Percentiles rank a stretch among this genome's conserved stretches.
Conservation (phyloP, 1,140 invertebrate species). For the Papilio dardanus region DNA sequence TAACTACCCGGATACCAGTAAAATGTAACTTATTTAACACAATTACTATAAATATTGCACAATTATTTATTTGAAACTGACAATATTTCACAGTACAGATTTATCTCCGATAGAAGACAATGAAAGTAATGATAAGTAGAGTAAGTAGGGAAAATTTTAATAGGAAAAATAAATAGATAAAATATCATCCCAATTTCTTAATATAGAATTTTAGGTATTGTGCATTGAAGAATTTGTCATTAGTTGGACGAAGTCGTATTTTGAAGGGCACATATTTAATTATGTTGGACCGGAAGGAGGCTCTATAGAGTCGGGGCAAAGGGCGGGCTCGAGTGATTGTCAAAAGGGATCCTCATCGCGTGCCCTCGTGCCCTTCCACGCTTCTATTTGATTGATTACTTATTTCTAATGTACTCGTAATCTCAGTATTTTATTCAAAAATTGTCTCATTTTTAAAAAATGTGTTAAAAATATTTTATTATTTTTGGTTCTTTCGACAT, state of each 20-base stretch:
- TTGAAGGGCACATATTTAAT: slow-evolving; percentile 27
- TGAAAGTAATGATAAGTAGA: background rate
- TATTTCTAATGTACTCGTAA: background rate
- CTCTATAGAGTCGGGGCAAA: slow-evolving; percentile 12
- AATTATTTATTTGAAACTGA: too few relatives aligned
- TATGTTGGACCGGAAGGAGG: slow-evolving; percentile 10
- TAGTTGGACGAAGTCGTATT: background rate
- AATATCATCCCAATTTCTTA: background rate
- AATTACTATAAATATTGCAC: too few relatives aligned
- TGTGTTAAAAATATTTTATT: background rate
- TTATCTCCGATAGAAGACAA: background rate
- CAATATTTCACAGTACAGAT: background rate
- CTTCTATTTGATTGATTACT: slow-evolving; percentile 29
- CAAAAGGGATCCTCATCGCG: background rate
- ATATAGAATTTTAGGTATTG: background rate
- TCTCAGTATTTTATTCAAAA: background rate
- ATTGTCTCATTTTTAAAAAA: background rate
- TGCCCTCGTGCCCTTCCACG: background rate
- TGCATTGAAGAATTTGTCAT: background rate
- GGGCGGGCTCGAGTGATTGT: slow-evolving; percentile 21
- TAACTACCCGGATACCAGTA: too few relatives aligned
- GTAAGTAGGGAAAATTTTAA: background rate
- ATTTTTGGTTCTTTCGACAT: too few relatives aligned
- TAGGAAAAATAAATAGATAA: background rate
- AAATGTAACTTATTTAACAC: too few relatives aligned